Evolutionary conservation across 2,797 vertebrate species (phyloP).

Genomic region (Amniataba percoides): DNA sequence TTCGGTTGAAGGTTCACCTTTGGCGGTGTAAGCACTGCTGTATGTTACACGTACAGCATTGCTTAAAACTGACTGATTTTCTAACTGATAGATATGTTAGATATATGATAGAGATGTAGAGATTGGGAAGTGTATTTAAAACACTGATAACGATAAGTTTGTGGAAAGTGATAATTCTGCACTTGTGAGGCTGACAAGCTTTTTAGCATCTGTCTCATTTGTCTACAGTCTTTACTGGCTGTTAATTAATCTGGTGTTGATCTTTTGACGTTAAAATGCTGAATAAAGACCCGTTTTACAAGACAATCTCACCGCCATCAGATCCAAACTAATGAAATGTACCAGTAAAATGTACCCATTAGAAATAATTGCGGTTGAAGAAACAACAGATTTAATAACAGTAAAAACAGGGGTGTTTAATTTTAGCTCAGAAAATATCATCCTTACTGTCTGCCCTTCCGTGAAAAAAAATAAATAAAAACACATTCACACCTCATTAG

Average conservation of each 20-base stretch:
- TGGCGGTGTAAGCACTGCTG: too few relatives aligned
- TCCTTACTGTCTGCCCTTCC: neutral
- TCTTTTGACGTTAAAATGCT: neutral
- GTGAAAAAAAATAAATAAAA: neutral
- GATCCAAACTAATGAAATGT: neutral
- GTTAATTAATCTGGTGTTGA: neutral
- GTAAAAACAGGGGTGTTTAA: slow-evolving; percentile 9
- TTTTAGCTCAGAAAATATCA: slow-evolving; percentile 1
- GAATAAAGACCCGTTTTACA: neutral
- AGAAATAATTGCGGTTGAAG: neutral
- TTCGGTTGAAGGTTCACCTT: neutral
- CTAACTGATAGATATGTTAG: too few relatives aligned
- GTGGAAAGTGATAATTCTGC: neutral
- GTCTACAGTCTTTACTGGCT: neutral
- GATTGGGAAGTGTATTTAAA: too few relatives aligned
- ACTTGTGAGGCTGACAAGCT: too few relatives aligned
- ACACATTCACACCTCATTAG: slow-evolving; percentile 50
- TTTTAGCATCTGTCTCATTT: neutral
- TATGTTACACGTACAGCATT: too few relatives aligned
- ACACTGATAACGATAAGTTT: neutral
- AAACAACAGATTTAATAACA: neutral
- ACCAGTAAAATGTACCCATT: neutral
- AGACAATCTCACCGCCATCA: neutral
- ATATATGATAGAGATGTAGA: too few relatives aligned
- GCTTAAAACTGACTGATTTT: neutral